Base-by-base conservation (phyloP, 2,888 invertebrate genomes). In the Amphiduros pacificus region DNA sequence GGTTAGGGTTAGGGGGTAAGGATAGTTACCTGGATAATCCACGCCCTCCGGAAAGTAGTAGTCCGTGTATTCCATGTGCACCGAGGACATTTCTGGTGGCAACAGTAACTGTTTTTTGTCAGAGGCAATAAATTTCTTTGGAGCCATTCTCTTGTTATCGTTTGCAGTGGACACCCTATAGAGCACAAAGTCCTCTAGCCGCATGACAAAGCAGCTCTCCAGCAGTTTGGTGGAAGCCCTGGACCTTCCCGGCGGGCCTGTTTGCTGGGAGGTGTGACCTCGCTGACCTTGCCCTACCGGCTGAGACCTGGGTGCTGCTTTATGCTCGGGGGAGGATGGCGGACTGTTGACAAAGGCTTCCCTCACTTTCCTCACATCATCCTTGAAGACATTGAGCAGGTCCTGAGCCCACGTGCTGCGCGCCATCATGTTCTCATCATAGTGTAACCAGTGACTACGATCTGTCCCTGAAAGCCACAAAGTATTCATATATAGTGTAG, bases 61-160 rank as follows among this genome's bases (percentile, higher is more conserved):
- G 80, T 93, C 93, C 0, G 94, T 94, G 70, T 95, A 91, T 80
- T 99, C 98, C 0, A 95, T 91, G 83, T 98, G 97, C n/a, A 98
- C 79, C 29, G 95, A 88, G 22, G 93, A 91, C 72, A 93, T 90
- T 78, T 95, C 94, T 11, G 91, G 90, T 0, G 97, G 97, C 68
- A 96, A 85, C 29, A 90, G 89, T 71, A 92, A 90, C 67, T 90
- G 88, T 76, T 91, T 81, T 70, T 84, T 82, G 72, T 87, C 85
- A 2, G 86, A 84, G 55, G 82, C 73, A 49, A 85, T 72, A 65
- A 93, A 91, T 83, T 93, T 93, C 85, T 93, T 93, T 22, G 90
- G 88, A 65, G 87, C 84, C 71, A 71, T 72, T n/a, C 77, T 67
- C 63, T 75, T 74, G 60, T 73, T 72, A 63, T 89, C 87, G 70